These are phyloP conservation scores for Himalopsyche phryganea DNA, from an alignment of 1,140 invertebrate genomes.

Conservation along the genomic window DNA sequence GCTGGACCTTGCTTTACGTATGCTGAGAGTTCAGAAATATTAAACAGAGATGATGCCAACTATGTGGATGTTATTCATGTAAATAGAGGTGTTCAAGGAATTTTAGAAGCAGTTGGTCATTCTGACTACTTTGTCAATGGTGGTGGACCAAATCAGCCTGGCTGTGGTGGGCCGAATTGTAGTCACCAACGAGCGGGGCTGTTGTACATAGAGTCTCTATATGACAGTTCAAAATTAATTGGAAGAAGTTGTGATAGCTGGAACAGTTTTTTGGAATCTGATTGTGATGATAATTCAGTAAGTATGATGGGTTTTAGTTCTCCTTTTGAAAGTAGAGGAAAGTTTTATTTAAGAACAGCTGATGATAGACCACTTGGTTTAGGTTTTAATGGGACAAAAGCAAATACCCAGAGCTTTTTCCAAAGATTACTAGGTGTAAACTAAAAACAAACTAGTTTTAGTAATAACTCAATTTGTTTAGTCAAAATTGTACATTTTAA, in stretches of 20 bases:
- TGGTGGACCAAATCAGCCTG: conserved; percentile 62
- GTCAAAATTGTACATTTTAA: no score
- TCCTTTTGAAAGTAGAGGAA: conserved; percentile 45
- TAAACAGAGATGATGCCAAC: conserved; percentile 59
- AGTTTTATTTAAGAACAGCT: conserved; percentile 49
- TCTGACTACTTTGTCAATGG: conserved; percentile 63
- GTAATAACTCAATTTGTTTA: no score
- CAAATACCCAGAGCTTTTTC: neutral
- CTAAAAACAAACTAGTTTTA: no score
- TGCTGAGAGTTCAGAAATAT: conserved; percentile 46
- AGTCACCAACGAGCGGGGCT: conserved; percentile 59
- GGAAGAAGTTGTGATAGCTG: conserved; percentile 51
- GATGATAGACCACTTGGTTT: conserved; percentile 17
- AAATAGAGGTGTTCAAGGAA: conserved; percentile 57
- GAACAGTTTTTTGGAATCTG: conserved; percentile 48
- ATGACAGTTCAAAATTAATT: conserved; percentile 50
- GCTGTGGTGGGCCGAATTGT: conserved; percentile 58
- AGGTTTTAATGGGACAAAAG: conserved; percentile 17
- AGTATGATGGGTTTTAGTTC: conserved; percentile 56
- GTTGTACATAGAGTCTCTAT: conserved; percentile 58
- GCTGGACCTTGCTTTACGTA: conserved; percentile 54
- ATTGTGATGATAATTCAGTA: conserved; percentile 43
- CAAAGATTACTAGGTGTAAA: neutral
- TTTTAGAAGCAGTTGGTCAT: conserved; percentile 56
- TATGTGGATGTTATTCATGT: conserved; percentile 66